Base-by-base conservation (phyloP, 2,797 vertebrate genomes). In the Bovichtus variegatus region DNA sequence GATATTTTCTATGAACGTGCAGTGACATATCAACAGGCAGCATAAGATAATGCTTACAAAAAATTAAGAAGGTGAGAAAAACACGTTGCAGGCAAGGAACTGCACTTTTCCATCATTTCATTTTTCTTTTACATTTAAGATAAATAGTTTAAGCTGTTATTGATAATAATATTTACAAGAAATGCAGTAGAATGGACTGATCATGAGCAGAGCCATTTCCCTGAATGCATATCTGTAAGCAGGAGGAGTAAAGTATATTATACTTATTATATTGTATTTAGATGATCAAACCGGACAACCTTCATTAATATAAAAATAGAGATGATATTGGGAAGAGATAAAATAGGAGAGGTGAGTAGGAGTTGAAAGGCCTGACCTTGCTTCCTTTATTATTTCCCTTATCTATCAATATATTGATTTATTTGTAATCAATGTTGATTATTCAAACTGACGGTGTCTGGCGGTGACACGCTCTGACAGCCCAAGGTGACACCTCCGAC, bases 1-100 rank as follows among this genome's bases (percentile, higher is more conserved):
- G 16, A 63, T 58, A 25, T 64, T 72, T 23, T 65, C 36, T 43
- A 27, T 1, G 9, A 38, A 16, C 0, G 3, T 44, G 13, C 18
- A 67, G 23, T 51, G 25, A 68, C 47, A 12, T 43, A 44, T 68
- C 46, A 68, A 40, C 62, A 54, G 51, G 31, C 16, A 71, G 54
- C n/a, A 15, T 34, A 47, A 23, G 43, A 62, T 21, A 23, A 63
- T 43, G 18, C 40, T 65, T 60, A 71, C 31, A 58, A 27, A 43
- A 27, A 21, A 31, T 10, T 9, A 18, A 19, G 23, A 73, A 34
- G 11, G 46, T 3, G 21, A 29, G 19, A 31, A 67, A 62, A 43
- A 61, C 3, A 23, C 1, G 0, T 27, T 19, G 25, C 6, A 63
- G 18, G 9, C 1, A 49, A 16, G 2, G 2, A n/a, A 34, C 16